Evolutionary conservation across 2,797 vertebrate genomes (phyloP).

Genomic region (Argyrosomus regius): DNA sequence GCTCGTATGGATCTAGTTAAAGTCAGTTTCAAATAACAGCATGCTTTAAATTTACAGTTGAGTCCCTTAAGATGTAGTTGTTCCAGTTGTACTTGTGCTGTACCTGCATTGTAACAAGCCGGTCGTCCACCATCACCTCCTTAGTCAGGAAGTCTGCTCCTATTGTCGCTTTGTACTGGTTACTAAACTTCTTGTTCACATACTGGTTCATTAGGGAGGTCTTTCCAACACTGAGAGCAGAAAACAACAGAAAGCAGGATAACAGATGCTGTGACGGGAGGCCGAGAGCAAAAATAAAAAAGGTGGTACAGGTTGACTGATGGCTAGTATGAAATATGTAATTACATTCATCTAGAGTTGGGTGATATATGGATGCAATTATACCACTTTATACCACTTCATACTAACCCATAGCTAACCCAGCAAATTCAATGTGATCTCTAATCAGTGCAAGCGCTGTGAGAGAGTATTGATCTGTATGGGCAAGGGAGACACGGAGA

Average conservation of each 20-base stretch:
- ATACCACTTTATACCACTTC: background rate
- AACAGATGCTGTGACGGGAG: background rate
- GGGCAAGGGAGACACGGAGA: background rate
- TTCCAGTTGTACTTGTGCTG: background rate
- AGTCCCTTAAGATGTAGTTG: background rate
- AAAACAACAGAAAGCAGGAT: constrained; percentile 26
- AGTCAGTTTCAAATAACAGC: background rate
- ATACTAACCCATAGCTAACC: background rate
- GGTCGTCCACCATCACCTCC: constrained; percentile 96
- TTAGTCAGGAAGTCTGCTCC: constrained; percentile 95
- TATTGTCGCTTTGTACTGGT: constrained; percentile 96
- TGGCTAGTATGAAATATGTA: background rate
- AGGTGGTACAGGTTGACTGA: background rate
- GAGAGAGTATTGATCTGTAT: background rate
- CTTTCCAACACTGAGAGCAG: constrained; percentile 89
- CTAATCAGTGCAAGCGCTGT: background rate
- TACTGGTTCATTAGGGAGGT: constrained; percentile 97
- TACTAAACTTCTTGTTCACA: constrained; percentile 96
- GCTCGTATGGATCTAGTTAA: background rate
- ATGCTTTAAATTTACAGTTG: background rate
- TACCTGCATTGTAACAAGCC: constrained; percentile 96
- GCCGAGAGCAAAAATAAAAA: background rate
- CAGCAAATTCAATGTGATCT: background rate
- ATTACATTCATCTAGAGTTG: background rate
- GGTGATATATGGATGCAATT: background rate